Evolutionary conservation across 2,113 vertebrate genomes (phyloP), one percentile per base, ranked within the genome.

Genomic region (Merops nubicus): DNA sequence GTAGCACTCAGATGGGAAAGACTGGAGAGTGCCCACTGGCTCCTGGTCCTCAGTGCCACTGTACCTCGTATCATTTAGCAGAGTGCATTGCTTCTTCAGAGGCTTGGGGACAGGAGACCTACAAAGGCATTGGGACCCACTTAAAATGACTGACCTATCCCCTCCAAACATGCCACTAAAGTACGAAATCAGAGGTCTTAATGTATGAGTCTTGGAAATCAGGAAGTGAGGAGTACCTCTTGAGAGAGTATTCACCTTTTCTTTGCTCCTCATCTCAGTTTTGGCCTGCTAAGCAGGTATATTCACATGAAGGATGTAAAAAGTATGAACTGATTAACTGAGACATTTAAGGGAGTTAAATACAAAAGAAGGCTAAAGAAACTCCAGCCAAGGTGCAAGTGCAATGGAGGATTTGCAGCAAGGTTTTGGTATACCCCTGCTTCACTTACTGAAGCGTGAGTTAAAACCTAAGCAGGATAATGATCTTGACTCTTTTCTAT

Each of bases 41-140:
- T 29, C 15, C 19, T n/a, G 23, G 29, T 38, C 29, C 62, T 75
- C 70, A 54, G 29, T 47, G 63, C 47, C 54, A 4, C 28, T 62
- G n/a, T 47, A 42, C 34, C 29, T 62, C 3, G 6, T 38, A 38
- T 76, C 20, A 31, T 90, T 51, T 83, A 21, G 29, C 23, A 68
- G 12, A 6, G 12, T 38, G 15, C 0, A 0, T 40, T 62, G 20
- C 11, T 31, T 16, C 5, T 50, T 33, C 38, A 51, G 70, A 70
- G 33, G 12, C 36, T 17, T 38, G 57, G 40, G 18, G 15, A 11
- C 1, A 1, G 29, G 14, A 88, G 21, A 57, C 56, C 14, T 56
- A 38, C 31, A 63, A 43, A 63, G 56, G 48, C 38, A 25, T 26
- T 4, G 7, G 5, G 26, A 76, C n/a, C 12, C 19, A 7, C 11